Base-by-base conservation (phyloP, 1,140 invertebrate species). In the Lucilia cuprina region DNA sequence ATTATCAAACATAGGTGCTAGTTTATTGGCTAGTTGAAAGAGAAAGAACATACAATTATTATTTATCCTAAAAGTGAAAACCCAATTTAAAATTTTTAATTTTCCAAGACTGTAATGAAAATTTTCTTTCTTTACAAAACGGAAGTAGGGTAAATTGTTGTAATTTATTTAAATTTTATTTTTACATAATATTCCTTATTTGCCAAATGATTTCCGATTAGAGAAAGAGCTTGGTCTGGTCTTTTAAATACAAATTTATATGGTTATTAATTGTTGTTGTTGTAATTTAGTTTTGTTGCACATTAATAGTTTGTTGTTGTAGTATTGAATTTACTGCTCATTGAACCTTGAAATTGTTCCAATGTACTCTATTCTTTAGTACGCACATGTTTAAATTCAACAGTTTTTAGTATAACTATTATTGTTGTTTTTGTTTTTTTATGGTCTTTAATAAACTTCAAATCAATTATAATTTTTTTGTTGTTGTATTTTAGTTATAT, bases 401-500 rank as follows among this genome's bases (percentile, higher is more conserved):
- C 2, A 12, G 21, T 8, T 5, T 78, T 17, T 50, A 8, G 35
- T 47, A 47, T 78, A 47, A 8, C 75, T 47, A 47, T 34, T 10
- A 2, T 80, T 80, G 8, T 19, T 30, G 35, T 49, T 21, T 80
- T 49, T n/a, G n/a, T n/a, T n/a, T n/a, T n/a, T n/a, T 49, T 17
- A 47, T 19, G 41, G 74, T 5, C 41, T 49, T 80, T 19, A 49
- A 80, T 80, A 50, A 41, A 77, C 25, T 49, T 47, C 77, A 80
- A 80, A 80, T 82, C 50, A 82, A 65, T 82, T 82, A 65, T 82
- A 82, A 49, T 82, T 82, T 55, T 82, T 82, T 17, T 50, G n/a
- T 60, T 19, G 3, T n/a, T n/a, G 0, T 2, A 30, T 82, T 82
- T 82, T 30, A n/a, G 0, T n/a, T 82, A 70, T 82, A 5, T 82